A percentile compares a stretch with the other conserved stretches of the same genome.
Conservation (phyloP, 2,113 vertebrate genomes). For the human (Homo sapiens) region DNA sequence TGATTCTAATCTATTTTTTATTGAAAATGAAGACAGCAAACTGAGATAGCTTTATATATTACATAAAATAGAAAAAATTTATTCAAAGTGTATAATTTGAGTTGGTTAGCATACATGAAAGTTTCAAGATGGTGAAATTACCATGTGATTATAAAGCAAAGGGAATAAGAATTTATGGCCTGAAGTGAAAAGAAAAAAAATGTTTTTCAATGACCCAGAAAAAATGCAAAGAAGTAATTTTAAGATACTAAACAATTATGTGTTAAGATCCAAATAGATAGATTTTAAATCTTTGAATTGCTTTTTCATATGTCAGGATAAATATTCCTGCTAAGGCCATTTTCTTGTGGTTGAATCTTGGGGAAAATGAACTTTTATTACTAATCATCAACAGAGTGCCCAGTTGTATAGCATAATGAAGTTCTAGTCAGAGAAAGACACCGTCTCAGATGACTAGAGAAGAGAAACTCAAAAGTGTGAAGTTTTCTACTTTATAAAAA, state of each 20-base stretch:
- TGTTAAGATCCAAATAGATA: slow-evolving; percentile 12
- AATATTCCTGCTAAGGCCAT: background rate
- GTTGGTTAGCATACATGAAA: background rate
- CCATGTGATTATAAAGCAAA: background rate
- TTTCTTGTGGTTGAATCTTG: background rate
- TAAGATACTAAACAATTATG: background rate
- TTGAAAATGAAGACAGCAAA: background rate
- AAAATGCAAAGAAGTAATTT: background rate
- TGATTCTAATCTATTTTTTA: background rate
- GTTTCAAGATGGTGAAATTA: background rate
- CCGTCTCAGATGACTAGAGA: background rate
- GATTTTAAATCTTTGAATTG: slow-evolving; percentile 32
- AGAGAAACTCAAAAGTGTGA: background rate
- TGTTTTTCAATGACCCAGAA: slow-evolving; percentile 1
- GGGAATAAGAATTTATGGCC: background rate
- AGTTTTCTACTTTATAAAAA: background rate
- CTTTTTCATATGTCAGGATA: background rate
- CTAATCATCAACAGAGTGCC: background rate
- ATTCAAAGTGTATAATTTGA: background rate
- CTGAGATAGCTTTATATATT: background rate
- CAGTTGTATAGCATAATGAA: background rate
- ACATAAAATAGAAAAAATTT: background rate
- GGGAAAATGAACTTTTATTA: slow-evolving; percentile 8
- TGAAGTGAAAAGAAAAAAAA: background rate
- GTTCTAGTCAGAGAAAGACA: background rate